phyloP scores from a whole-genome alignment of 2,113 vertebrate genomes.

The Rhagologus leucostigma region DNA sequence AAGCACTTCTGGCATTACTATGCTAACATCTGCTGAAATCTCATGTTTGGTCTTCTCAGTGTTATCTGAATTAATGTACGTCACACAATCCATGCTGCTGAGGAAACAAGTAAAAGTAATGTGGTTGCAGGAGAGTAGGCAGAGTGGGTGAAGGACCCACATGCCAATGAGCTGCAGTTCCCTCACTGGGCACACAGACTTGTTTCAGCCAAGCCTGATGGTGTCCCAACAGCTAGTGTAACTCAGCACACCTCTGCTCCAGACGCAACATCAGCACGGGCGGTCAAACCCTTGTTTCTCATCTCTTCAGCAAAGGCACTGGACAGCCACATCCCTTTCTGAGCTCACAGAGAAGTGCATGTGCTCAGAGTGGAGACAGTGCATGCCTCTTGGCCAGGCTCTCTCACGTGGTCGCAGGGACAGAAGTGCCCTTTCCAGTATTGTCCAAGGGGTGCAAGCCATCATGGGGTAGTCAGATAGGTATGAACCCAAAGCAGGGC shows the following conservation, averaged over 20 bases:
- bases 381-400: rapidly evolving
- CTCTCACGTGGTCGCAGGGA: not conserved
- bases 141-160: not conserved
- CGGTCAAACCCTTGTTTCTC: rapidly evolving
- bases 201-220: not conserved
- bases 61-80: rapidly evolving
- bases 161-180: rapidly evolving
- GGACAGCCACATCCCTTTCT: not conserved
- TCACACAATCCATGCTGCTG: not conserved
- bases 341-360: not conserved
- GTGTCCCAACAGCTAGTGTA: not conserved
- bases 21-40: not conserved
- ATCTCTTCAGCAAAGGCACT: not conserved
- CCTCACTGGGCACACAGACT: not conserved
- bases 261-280: rapidly evolving
- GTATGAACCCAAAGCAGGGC: not conserved
- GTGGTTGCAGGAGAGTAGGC: too few species aligned
- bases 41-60: not conserved
- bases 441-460: not conserved
- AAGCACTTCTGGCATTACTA: rapidly evolving
- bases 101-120: not conserved
- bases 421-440: not conserved
- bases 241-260: not conserved
- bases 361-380: not conserved
- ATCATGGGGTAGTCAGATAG: not conserved